Conservation (phyloP, 2,888 invertebrate genomes). For the Heliconius ismenius region DNA sequence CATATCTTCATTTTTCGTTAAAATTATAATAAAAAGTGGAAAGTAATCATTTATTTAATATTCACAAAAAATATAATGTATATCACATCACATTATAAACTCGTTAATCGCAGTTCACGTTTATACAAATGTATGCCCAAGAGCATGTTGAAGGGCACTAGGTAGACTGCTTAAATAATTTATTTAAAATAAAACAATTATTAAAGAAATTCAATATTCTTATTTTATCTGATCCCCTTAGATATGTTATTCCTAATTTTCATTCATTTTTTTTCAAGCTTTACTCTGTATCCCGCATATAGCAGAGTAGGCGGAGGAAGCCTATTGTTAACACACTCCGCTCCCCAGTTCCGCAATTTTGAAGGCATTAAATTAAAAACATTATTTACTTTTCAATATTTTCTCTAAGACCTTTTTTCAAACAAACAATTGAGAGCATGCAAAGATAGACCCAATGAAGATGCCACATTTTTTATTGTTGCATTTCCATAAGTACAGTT, state of each 20-base stretch:
- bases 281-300: too few relatives aligned
- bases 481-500: too few relatives aligned
- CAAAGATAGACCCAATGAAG: too few relatives aligned
- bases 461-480: too few relatives aligned
- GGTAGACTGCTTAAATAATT: slow-evolving; percentile 44
- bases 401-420: too few relatives aligned
- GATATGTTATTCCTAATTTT: background rate
- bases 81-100: background rate
- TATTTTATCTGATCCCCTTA: background rate
- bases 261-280: too few relatives aligned
- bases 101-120: slow-evolving; percentile 27
- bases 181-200: slow-evolving; percentile 42
- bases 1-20: background rate
- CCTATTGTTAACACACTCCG: too few relatives aligned
- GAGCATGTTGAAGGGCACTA: slow-evolving; percentile 46
- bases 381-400: too few relatives aligned
- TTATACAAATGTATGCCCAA: slow-evolving; percentile 39
- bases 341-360: too few relatives aligned
- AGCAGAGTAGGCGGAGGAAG: too few relatives aligned
- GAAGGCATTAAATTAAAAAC: too few relatives aligned
- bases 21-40: background rate
- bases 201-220: slow-evolving; percentile 17
- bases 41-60: slow-evolving; percentile 6
- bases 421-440: too few relatives aligned
- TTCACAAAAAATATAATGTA: background rate